Evolutionary conservation across 2,888 invertebrate genomes (phyloP).

Genomic region (Matsumyia berberina): DNA sequence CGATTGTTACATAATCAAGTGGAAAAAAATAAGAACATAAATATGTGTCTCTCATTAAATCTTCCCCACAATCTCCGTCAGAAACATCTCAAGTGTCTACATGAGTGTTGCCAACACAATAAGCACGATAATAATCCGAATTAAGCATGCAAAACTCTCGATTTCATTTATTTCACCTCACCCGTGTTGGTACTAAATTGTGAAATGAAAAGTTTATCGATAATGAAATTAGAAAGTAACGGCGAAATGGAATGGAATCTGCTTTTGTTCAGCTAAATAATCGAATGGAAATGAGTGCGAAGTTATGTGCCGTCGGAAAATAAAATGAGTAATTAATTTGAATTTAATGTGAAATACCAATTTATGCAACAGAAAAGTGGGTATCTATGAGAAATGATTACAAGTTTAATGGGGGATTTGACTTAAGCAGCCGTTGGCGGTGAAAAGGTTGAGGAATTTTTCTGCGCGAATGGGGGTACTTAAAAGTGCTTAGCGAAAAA

Average conservation of each 20-base stretch:
- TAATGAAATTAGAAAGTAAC: conserved; percentile 31
- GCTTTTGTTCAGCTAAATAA: conserved; percentile 3
- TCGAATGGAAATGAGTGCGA: conserved; percentile 24
- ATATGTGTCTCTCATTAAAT: background rate
- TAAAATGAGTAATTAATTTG: conserved; percentile 15
- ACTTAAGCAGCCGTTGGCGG: background rate
- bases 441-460: background rate
- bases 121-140: conserved; percentile 6
- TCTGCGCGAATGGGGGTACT: no score
- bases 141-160: conserved; percentile 27
- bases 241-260: conserved; percentile 29
- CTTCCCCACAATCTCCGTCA: background rate
- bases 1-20: no score
- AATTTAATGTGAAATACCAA: conserved; percentile 20
- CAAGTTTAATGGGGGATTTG: background rate
- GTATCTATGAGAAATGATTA: background rate
- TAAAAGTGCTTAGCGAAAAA: background rate
- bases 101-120: conserved; percentile 9
- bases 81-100: background rate
- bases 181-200: background rate
- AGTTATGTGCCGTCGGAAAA: background rate
- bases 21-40: no score
- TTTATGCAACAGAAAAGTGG: conserved; percentile 24
- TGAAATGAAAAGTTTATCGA: conserved; percentile 31
- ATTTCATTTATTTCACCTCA: conserved; percentile 24